Evolutionary conservation across 2,797 vertebrate genomes (phyloP), one percentile per base, ranked within the genome.

Genomic region (Meda fulgida): DNA sequence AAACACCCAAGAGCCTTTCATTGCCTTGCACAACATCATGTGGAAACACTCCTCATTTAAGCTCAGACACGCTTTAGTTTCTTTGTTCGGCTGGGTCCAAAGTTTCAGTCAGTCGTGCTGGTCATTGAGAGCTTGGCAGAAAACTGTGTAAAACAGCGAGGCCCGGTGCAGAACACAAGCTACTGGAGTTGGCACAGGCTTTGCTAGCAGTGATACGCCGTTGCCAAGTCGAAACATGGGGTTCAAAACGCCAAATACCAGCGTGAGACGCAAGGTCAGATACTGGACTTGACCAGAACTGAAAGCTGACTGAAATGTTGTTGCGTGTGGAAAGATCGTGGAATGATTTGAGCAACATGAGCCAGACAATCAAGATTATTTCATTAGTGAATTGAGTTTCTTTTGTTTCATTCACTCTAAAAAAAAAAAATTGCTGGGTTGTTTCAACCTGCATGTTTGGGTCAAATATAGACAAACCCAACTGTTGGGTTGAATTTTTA

Each of bases 131-230:
- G 66, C 51, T 26, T 63, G 65, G 83, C 65, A 75, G 70, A 36
- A 75, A 48, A 38, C 1, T 34, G 72, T 40, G 65, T 70, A 78
- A 58, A 55, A 58, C 31, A 82, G 69, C 7, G 36, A 84, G 34
- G 63, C 63, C 82, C n/a, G 73, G 82, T 78, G 82, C 82, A 84
- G 73, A 60, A 58, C 48, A 84, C 51, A 46, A 46, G 82, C 71
- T 36, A 26, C 81, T 65, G 81, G 58, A 75, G 70, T 8, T 65
- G 72, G 58, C 70, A 73, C 38, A 48, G 43, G 43, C 43, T 43
- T 43, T 13, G 43, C 3, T 31, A 53, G 58, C 4, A 48, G 13
- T 53, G 81, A 34, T n/a, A 73, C 51, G 36, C 55, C 18, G 55
- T 21, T 83, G 81, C 72, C 72, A 83, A 53, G 40, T 83, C 43